phyloP scores from a whole-genome alignment of 2,113 vertebrate species.

The Epinephelus lanceolatus region DNA sequence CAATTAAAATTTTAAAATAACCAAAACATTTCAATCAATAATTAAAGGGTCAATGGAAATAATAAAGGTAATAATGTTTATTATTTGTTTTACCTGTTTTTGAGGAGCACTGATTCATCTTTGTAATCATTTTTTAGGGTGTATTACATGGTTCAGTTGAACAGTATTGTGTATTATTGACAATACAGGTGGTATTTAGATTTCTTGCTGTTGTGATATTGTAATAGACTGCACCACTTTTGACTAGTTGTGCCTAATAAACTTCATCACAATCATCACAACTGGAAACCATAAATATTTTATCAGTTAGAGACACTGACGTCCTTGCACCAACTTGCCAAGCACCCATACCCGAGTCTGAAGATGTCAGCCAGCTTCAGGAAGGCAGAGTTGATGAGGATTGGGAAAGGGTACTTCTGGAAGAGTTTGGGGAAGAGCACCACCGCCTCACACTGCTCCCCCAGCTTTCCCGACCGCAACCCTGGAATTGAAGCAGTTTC shows the following conservation, averaged over 20 bases:
- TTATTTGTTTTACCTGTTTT: background rate
- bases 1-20: background rate
- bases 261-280: background rate
- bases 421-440: constrained; percentile 98
- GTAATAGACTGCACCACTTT: background rate
- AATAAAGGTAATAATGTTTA: background rate
- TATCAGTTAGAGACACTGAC: background rate
- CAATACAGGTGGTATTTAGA: background rate
- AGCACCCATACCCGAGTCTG: constrained; percentile 91
- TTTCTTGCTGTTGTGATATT: background rate
- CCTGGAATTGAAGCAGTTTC: constrained; percentile 77
- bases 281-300: background rate
- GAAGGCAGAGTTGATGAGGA: constrained; percentile 98
- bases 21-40: background rate
- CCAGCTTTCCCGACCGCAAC: constrained; percentile 94
- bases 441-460: constrained; percentile 97
- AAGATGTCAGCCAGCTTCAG: constrained; percentile 97
- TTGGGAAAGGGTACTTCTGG: constrained; percentile 98
- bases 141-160: background rate
- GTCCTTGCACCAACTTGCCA: background rate
- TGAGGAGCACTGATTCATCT: background rate
- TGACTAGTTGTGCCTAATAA: background rate
- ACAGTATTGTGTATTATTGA: background rate
- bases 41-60: too few species aligned
- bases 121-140: background rate